A percentile compares a stretch with the other conserved stretches of the same genome.
Evolutionary conservation across 2,113 vertebrate genomes (phyloP).

Genomic region (Climacteris rufus): DNA sequence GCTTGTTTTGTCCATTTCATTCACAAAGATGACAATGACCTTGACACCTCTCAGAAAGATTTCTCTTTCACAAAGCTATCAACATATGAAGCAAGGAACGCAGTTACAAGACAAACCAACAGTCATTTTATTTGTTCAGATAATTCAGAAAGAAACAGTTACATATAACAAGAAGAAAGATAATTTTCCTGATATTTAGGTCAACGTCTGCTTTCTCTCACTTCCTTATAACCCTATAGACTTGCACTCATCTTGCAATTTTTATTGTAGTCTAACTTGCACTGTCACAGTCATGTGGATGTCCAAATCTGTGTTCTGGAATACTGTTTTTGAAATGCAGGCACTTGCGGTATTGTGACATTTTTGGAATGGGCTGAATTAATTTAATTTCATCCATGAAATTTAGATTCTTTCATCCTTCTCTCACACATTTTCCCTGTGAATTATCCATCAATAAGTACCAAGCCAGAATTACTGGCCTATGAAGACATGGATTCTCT

Average conservation of each 20-base stretch:
- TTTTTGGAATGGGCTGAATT: background rate
- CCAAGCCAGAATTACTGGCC: background rate
- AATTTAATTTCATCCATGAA: background rate
- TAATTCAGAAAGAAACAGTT: background rate
- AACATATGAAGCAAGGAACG: background rate
- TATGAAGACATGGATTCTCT: background rate
- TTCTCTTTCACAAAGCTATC: background rate
- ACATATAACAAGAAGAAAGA: background rate
- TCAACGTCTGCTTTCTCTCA: background rate
- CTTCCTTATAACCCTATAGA: background rate
- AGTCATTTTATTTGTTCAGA: background rate
- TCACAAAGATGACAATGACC: background rate
- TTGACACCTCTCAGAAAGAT: background rate
- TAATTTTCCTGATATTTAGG: background rate
- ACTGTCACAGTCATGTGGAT: background rate
- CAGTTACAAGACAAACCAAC: background rate
- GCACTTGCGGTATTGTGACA: background rate
- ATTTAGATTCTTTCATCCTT: background rate
- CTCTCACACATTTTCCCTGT: background rate
- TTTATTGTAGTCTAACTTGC: background rate
- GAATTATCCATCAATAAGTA: background rate
- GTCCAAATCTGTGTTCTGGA: background rate
- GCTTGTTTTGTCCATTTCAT: background rate
- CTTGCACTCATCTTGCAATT: background rate
- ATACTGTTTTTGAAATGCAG: background rate